These are phyloP conservation scores for Polyodon spathula DNA, from an alignment of 2,113 vertebrate genomes.

Conservation along the genomic window DNA sequence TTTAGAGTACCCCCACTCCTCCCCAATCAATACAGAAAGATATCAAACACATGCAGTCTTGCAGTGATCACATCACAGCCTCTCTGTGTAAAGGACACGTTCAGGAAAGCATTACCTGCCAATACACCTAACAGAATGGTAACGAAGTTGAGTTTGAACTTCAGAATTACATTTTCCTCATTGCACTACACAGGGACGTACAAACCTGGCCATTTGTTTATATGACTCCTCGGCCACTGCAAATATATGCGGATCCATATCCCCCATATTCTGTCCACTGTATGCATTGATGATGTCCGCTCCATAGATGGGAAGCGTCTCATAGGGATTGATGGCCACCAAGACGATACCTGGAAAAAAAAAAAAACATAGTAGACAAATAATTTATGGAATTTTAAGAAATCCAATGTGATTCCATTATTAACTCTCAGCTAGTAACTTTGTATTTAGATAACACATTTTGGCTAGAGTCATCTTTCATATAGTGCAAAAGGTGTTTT, in stretches of 20 bases:
- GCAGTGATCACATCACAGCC: too few relatives aligned
- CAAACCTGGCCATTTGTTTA: conserved; percentile 98
- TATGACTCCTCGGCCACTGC: conserved; percentile 96
- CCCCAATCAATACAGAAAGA: background rate
- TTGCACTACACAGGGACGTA: conserved; percentile 19
- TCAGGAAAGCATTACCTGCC: background rate
- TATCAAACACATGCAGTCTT: too few relatives aligned
- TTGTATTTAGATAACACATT: too few relatives aligned
- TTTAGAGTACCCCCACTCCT: too few relatives aligned
- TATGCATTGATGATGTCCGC: conserved; percentile 96
- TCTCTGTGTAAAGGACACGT: background rate
- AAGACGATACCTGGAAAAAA: conserved; percentile 78
- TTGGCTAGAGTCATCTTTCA: too few relatives aligned
- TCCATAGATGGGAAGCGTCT: conserved; percentile 90
- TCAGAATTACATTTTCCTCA: too few relatives aligned
- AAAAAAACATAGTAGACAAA: conserved; percentile 8
- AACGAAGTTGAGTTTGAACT: too few relatives aligned
- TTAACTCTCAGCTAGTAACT: too few relatives aligned
- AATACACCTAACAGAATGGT: background rate
- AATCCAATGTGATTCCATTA: too few relatives aligned
- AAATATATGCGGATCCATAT: conserved; percentile 98
- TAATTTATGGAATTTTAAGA: background rate
- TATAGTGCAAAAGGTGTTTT: too few relatives aligned
- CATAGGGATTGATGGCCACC: conserved; percentile 97
- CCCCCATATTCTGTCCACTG: conserved; percentile 97